Base-by-base conservation (phyloP, 2,797 vertebrate genomes). In the Valencia hispanica region DNA sequence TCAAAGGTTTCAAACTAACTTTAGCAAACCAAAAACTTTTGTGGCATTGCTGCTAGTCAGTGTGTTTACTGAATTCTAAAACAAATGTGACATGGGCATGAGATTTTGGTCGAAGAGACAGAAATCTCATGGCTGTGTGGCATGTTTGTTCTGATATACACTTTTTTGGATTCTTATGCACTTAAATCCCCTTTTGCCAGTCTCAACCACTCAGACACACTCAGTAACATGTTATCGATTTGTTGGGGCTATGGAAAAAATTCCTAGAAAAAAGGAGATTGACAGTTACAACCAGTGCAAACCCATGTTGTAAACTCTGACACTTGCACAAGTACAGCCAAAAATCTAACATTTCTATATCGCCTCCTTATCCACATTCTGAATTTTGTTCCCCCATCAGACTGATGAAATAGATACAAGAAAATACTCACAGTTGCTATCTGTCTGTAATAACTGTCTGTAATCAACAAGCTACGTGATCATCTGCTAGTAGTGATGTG, bases 401-500 rank as follows among this genome's bases (percentile, higher is more conserved):
- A 65, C 59, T 73, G 30, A n/a, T 73, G 30, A n/a, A 55, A 39
- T 73, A 68, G 72, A 72, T 47, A 73, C 48, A 75, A 70, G 65
- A 27, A 75, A 57, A 80, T n/a, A 79, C 53, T 72, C 79, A 87
- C 68, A 79, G 86, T 77, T 79, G 68, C 74, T 81, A 72, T 53
- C 73, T 74, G 73, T 81, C 69, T 78, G 84, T 90, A 88, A 92
- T 91, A n/a, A n/a, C n/a, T n/a, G n/a, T n/a, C n/a, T n/a, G n/a
- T n/a, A n/a, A n/a, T n/a, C n/a, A n/a, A n/a, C n/a, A n/a, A n/a
- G n/a, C n/a, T n/a, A n/a, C n/a, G n/a, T n/a, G n/a, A n/a, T n/a
- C n/a, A n/a, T n/a, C n/a, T n/a, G n/a, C n/a, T n/a, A n/a, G n/a
- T n/a, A n/a, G n/a, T n/a, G n/a, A n/a, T n/a, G n/a, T n/a, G n/a